Evolutionary conservation across 2,888 invertebrate genomes (phyloP), one percentile per base, ranked within the genome.

Genomic region (Pristionchus entomophagus): DNA sequence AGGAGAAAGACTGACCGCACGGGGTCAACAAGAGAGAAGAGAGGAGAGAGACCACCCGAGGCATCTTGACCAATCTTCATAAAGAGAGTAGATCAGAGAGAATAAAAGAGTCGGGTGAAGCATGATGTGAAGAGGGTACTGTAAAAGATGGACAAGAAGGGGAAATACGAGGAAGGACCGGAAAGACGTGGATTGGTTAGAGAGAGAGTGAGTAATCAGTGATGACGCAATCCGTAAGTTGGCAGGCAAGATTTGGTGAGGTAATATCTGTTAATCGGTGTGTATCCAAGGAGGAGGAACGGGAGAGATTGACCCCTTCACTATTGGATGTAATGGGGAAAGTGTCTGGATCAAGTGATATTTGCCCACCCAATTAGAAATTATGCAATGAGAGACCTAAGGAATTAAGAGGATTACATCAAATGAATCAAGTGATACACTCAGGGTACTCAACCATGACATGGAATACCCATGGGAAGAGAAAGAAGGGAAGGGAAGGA

Each of bases 341-440:
- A 73, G 12, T 8, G 26, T 73, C 41, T 22, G 51, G 49, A 41
- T 19, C 29, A 0, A 14, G 32, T 51, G 51, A 32, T 80, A 80
- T 80, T 80, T 80, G 51, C 29, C 35, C 49, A 80, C n/a, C 78
- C 78, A 80, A 80, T 80, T 80, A 80, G 51, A 19, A 51, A 51
- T 80, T 80, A 80, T 80, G 78, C 32, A 80, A 80, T 29, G 51
- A 49, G 45, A 78, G 78, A 78, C 29, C 38, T 49, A 49, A n/a
- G 73, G 73, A 45, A 41, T 10, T 73, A 73, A 73, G 73, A 38
- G 73, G 73, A 73, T 73, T 73, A 73, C 45, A 69, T 65, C 69
- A 29, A n/a, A 38, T 38, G 19, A 35, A 45, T 51, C 78, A 51
- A 80, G 78, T 80, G 78, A 80, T 80, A 80, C n/a, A n/a, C 51